Evolutionary conservation across 1,140 invertebrate genomes (phyloP).

Genomic region (Brachionus asplanchnoidis): DNA sequence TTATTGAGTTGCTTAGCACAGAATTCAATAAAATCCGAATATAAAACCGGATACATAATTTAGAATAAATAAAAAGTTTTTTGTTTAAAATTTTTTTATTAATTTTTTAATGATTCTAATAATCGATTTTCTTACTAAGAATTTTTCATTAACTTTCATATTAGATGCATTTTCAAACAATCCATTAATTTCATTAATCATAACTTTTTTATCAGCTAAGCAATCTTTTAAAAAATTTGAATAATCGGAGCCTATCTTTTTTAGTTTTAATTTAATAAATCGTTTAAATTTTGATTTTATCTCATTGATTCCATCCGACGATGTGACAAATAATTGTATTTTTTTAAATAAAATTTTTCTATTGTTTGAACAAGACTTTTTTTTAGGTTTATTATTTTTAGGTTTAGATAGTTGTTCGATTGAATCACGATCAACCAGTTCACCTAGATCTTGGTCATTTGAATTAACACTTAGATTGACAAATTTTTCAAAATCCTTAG

Average conservation of each 20-base stretch:
- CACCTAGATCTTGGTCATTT: neutral
- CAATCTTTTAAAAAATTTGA: neutral
- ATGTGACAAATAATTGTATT: neutral
- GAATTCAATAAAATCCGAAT: neutral
- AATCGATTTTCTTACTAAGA: neutral
- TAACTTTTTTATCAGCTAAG: neutral
- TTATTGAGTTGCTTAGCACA: neutral
- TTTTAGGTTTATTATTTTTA: neutral
- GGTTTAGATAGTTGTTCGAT: neutral
- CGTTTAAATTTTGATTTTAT: neutral
- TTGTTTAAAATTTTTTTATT: neutral
- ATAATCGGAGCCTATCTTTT: neutral
- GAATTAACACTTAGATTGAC: neutral
- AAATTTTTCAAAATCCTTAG: neutral
- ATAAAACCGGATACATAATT: neutral
- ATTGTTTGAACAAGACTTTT: neutral
- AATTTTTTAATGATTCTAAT: neutral
- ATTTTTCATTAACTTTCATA: neutral
- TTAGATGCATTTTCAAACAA: neutral
- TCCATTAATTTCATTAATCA: neutral
- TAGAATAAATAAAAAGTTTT: neutral
- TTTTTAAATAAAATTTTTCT: constrained; percentile 7
- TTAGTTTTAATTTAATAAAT: neutral
- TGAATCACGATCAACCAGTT: neutral
- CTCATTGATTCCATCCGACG: neutral